Evolutionary conservation across 1,140 invertebrate species (phyloP).

Genomic region (Lethrus apterus): DNA sequence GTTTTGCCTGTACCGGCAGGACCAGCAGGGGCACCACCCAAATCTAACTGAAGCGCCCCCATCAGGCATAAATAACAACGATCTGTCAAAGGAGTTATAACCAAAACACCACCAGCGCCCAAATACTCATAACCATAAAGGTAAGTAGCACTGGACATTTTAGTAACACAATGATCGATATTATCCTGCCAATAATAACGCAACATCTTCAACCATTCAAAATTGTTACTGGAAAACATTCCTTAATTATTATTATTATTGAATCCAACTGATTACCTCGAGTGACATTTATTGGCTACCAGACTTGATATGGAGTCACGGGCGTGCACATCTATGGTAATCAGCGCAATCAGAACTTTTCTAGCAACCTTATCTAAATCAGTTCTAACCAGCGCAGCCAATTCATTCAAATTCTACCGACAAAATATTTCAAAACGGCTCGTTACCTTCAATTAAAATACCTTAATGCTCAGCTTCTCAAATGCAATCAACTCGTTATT

Average conservation of each 20-base stretch:
- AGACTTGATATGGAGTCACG: conserved; percentile 73
- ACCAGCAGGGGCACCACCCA: conserved; percentile 79
- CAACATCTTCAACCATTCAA: conserved; percentile 85
- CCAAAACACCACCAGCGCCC: conserved; percentile 72
- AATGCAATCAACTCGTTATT: conserved; percentile 55
- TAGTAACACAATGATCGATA: conserved; percentile 65
- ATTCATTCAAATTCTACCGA: conserved; percentile 69
- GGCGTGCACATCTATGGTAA: conserved; percentile 82
- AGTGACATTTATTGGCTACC: conserved; percentile 54
- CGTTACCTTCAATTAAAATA: too few relatives aligned
- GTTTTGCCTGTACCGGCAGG: conserved; percentile 92
- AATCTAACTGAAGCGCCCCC: conserved; percentile 77
- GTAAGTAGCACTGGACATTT: conserved; percentile 70
- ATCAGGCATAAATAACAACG: conserved; percentile 81
- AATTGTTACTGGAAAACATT: conserved; percentile 52
- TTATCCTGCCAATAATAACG: conserved; percentile 84
- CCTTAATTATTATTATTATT: conserved; percentile 9
- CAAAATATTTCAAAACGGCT: too few relatives aligned
- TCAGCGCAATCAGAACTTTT: conserved; percentile 70
- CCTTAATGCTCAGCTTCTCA: conserved; percentile 61
- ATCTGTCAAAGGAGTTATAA: conserved; percentile 79
- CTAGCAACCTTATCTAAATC: conserved; percentile 62
- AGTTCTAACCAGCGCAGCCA: conserved; percentile 68
- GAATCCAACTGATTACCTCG: conserved; percentile 51
- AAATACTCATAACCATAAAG: conserved; percentile 90